Evolutionary conservation across 2,113 vertebrate species (phyloP).

Genomic region (Eupsittula cactorum): DNA sequence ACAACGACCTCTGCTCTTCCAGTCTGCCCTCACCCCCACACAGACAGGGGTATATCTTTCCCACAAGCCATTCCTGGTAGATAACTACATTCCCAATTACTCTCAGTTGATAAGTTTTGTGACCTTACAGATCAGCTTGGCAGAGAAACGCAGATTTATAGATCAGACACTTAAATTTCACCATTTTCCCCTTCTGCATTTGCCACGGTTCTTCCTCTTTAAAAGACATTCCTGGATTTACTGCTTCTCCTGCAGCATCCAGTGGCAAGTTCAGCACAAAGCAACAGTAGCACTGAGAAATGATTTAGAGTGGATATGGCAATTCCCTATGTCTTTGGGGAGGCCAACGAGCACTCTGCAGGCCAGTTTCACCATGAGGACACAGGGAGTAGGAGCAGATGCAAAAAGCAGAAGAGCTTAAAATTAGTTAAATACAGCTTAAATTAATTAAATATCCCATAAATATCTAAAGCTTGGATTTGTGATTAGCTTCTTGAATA

Average conservation of each 20-base stretch:
- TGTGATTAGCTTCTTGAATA: neutral
- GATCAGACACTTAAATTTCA: too few species aligned
- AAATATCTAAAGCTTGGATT: neutral
- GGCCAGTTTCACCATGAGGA: neutral
- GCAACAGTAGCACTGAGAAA: neutral
- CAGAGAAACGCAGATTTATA: neutral
- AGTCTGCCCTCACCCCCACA: neutral
- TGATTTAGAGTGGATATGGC: rapidly evolving
- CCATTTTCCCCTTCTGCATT: neutral
- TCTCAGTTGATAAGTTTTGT: neutral
- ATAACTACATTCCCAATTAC: neutral
- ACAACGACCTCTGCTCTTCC: neutral
- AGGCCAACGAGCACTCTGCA: rapidly evolving
- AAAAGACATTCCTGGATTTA: neutral
- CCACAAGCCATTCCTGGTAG: neutral
- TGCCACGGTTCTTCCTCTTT: neutral
- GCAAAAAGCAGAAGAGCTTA: neutral
- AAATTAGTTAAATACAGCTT: neutral
- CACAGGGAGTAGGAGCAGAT: neutral
- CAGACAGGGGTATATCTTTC: neutral
- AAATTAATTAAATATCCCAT: neutral
- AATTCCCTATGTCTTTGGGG: neutral
- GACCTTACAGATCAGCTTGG: neutral
- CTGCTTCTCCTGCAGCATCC: neutral
- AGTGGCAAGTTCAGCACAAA: neutral